These are phyloP conservation scores for Cyclina sinensis DNA, from an alignment of 1,140 invertebrate species.

Conservation along the genomic window DNA sequence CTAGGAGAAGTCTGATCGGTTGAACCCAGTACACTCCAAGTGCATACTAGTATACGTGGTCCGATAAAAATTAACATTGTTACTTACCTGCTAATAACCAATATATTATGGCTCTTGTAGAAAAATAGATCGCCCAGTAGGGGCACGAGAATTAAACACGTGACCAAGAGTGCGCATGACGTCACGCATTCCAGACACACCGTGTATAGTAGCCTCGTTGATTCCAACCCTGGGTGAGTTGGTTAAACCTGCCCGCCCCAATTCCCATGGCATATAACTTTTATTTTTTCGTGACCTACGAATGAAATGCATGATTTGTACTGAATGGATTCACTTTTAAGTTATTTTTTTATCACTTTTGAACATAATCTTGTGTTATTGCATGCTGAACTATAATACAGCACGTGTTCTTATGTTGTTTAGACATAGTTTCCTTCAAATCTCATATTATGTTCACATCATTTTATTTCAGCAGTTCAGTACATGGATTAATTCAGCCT, in stretches of 20 bases:
- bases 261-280: background rate
- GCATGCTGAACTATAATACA: too few relatives aligned
- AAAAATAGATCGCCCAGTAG: conserved; percentile 53
- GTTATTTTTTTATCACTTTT: background rate
- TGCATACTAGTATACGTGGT: too few relatives aligned
- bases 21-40: too few relatives aligned
- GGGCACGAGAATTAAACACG: conserved; percentile 35
- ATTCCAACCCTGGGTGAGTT: conserved; percentile 54
- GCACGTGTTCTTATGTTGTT: too few relatives aligned
- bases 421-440: too few relatives aligned
- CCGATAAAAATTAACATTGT: too few relatives aligned
- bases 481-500: too few relatives aligned
- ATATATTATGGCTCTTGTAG: conserved; percentile 20
- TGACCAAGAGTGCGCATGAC: conserved; percentile 45
- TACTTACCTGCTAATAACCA: background rate
- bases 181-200: conserved; percentile 54
- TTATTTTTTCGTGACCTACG: background rate
- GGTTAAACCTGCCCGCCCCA: background rate
- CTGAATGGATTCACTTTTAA: background rate
- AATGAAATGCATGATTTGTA: background rate
- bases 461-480: too few relatives aligned
- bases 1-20: too few relatives aligned
- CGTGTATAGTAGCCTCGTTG: conserved; percentile 34
- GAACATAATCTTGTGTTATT: too few relatives aligned
- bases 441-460: too few relatives aligned